Evolutionary conservation across 2,113 vertebrate species (phyloP).

Genomic region (Piprites chloris): DNA sequence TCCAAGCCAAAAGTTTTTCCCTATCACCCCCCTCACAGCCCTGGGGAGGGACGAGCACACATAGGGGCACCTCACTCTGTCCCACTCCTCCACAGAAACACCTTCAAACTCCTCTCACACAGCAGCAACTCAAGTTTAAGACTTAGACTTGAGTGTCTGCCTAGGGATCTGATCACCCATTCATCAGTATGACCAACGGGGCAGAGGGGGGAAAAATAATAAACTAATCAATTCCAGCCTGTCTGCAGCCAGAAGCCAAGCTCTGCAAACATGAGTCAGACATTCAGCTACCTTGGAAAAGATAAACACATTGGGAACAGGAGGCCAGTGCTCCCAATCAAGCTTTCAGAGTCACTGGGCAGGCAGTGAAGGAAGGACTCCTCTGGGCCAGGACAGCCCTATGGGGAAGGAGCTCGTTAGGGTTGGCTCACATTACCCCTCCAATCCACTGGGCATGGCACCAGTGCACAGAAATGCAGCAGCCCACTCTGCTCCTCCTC

Average conservation of each 20-base stretch:
- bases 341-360: background rate
- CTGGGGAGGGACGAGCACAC: background rate
- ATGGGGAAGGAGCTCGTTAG: background rate
- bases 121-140: background rate
- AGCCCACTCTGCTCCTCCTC: background rate
- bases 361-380: background rate
- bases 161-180: accelerated
- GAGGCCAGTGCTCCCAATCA: background rate
- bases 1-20: background rate
- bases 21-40: accelerated
- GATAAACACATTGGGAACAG: accelerated
- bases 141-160: background rate
- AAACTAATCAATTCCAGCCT: background rate
- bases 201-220: background rate
- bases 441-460: accelerated
- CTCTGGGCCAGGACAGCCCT: background rate
- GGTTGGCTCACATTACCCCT: background rate
- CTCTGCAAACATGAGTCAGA: background rate
- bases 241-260: background rate
- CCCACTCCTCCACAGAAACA: background rate
- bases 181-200: background rate
- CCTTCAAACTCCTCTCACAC: background rate
- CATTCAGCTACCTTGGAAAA: background rate
- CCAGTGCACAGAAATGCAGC: background rate
- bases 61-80: background rate